Evolutionary conservation across 1,140 invertebrate species (phyloP), one percentile per base, ranked within the genome.

Genomic region (Diorhabda carinulata): DNA sequence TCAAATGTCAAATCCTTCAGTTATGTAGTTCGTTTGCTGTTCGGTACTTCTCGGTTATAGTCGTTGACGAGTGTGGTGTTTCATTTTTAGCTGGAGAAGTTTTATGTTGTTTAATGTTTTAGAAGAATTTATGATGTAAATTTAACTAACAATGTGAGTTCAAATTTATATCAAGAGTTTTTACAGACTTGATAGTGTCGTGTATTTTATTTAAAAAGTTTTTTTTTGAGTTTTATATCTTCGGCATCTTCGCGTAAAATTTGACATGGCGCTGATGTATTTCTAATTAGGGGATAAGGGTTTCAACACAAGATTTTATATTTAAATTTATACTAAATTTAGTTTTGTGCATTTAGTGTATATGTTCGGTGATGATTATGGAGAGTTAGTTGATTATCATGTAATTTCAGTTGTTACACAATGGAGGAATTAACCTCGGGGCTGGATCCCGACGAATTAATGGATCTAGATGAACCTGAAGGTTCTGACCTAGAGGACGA

Each of bases 381-480:
- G 25, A 25, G 25, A 25, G 25, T 25, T 25, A 25, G 25, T 25
- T 25, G 2, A 25, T 25, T 25, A 25, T 25, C 25, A 25, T 25
- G 25, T 68, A 41, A 45, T 76, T 72, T 71, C 64, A 69, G 72
- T 72, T 71, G 47, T 68, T 73, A 70, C 71, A 78, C 47, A 62
- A 81, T 81, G 80, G 80, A 81, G 65, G 79, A 80, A 70, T 72
- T 80, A 63, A 72, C 73, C 60, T 66, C 73, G 64, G 76, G 72
- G 57, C 69, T 81, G 47, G 80, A 81, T 74, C 76, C 79, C 43
- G 78, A 81, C 62, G 78, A 81, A 64, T 72, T 80, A 43, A 81
- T 81, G 80, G 80, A 81, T 69, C 74, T 81, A 59, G 79, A 81
- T 57, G 79, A 80, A 47, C 76, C 74, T 5, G 79, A 81, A 64